Conservation (phyloP, 2,113 vertebrate genomes). For the human region DNA sequence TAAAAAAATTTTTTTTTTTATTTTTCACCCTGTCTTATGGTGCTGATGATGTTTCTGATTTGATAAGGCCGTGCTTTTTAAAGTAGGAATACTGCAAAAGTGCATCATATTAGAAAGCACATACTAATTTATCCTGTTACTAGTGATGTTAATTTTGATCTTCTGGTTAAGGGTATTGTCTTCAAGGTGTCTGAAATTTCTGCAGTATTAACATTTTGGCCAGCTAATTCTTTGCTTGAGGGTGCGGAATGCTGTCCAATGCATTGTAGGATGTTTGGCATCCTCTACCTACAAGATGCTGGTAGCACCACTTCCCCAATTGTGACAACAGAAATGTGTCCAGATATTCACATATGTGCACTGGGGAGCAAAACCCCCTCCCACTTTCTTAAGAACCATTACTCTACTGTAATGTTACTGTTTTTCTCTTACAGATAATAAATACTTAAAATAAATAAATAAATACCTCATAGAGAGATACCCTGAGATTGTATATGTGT, state of each 20-base stretch:
- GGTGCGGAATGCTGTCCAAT: background rate
- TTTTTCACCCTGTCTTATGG: too few species aligned
- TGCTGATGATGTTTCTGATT: background rate
- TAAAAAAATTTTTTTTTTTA: too few species aligned
- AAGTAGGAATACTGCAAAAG: background rate
- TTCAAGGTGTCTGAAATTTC: background rate
- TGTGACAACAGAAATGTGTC: background rate
- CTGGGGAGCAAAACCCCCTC: background rate
- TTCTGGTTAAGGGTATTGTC: background rate
- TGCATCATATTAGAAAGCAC: background rate
- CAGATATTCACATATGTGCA: background rate
- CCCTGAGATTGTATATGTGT: background rate
- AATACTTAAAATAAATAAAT: background rate
- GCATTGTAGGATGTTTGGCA: background rate
- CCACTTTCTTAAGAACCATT: background rate
- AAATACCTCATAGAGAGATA: background rate
- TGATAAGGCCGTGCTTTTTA: background rate
- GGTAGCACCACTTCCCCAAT: accelerated
- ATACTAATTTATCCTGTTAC: background rate
- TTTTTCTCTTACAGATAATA: background rate
- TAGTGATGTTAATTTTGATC: background rate
- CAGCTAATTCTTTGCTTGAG: background rate
- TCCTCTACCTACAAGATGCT: background rate
- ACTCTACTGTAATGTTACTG: background rate
- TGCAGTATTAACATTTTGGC: background rate